phyloP scores from a whole-genome alignment of 1,140 invertebrate species.

The Teleopsis dalmanni region DNA sequence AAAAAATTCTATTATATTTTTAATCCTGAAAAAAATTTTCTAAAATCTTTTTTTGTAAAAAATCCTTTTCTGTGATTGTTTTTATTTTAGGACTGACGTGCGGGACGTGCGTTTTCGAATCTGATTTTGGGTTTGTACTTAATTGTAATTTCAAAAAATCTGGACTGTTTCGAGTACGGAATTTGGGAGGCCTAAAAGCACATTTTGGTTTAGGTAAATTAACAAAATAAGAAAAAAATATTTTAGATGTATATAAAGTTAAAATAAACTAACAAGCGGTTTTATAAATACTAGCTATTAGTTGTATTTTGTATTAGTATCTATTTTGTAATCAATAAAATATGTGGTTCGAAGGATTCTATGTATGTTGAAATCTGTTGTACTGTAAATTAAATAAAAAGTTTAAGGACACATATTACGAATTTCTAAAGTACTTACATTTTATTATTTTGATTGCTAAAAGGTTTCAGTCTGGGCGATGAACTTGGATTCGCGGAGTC shows the following conservation, averaged over 20 bases:
- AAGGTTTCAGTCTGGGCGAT: conserved; percentile 76
- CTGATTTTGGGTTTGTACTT: conserved; percentile 77
- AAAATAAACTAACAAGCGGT: conserved; percentile 2
- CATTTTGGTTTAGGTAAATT: conserved; percentile 73
- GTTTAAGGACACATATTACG: too few species aligned
- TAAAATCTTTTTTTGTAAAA: conserved; percentile 5
- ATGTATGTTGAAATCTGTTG: too few species aligned
- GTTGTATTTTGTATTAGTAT: too few species aligned
- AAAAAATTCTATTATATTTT: too few species aligned
- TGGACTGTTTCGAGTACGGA: conserved; percentile 77
- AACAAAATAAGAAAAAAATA: neutral
- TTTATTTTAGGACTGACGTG: conserved; percentile 54
- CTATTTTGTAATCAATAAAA: too few species aligned
- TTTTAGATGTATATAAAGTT: conserved; percentile 6
- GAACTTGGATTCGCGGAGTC: conserved; percentile 73
- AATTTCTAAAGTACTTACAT: neutral
- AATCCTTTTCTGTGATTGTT: conserved; percentile 40
- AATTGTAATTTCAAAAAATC: conserved; percentile 88
- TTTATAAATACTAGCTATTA: neutral
- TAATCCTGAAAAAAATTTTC: neutral
- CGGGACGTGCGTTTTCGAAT: conserved; percentile 74
- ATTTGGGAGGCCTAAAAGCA: conserved; percentile 80
- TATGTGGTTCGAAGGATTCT: too few species aligned
- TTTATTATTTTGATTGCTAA: conserved; percentile 4
- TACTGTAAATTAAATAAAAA: too few species aligned